These are phyloP conservation scores for Ciconia boyciana DNA, from an alignment of 2,113 vertebrate species.

Conservation along the genomic window DNA sequence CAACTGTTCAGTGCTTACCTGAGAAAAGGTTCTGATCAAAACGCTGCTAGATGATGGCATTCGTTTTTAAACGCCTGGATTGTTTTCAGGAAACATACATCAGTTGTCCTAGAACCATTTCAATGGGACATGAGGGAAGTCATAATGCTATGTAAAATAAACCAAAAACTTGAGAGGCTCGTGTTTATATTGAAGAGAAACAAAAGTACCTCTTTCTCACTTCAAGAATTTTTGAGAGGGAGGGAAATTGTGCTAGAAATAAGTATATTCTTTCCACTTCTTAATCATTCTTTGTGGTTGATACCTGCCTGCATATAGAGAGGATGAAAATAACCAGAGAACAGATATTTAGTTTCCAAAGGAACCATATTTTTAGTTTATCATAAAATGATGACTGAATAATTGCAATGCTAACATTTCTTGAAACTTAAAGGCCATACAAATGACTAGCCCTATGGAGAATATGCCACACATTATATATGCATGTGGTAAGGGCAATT, in stretches of 20 bases:
- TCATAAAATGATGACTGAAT: not conserved
- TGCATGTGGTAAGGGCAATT: conserved; percentile 40
- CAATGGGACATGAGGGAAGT: not conserved
- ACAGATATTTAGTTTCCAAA: not conserved
- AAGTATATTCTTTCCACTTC: not conserved
- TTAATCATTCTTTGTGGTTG: not conserved
- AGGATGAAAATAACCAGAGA: not conserved
- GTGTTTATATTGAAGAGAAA: not conserved
- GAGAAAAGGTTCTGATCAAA: not conserved
- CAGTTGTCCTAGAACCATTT: not conserved
- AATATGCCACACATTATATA: conserved; percentile 19
- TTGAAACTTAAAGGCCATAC: conserved; percentile 16
- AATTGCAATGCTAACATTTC: conserved; percentile 29
- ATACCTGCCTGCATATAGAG: not conserved
- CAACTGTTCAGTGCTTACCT: not conserved
- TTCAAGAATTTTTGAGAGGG: not conserved
- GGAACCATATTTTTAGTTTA: not conserved
- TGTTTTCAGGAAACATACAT: not conserved
- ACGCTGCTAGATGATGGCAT: not conserved
- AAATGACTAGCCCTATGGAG: conserved; percentile 18
- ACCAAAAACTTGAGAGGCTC: not conserved
- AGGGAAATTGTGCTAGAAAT: not conserved
- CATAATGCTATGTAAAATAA: not conserved
- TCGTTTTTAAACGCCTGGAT: not conserved
- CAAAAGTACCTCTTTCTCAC: not conserved